Conservation (phyloP, 2,113 vertebrate species). For the Apus apus region DNA sequence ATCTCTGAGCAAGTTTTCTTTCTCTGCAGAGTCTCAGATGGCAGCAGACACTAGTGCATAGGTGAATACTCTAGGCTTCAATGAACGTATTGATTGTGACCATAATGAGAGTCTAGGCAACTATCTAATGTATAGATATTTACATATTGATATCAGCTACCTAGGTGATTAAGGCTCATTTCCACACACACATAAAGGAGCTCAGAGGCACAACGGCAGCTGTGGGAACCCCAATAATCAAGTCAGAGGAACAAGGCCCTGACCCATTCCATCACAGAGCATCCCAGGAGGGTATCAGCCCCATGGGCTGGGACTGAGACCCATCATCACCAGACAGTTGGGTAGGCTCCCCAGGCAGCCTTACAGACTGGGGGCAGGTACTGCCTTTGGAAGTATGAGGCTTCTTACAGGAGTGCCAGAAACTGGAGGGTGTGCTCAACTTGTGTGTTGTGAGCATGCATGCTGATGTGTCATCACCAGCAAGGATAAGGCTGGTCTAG, state of each 20-base stretch:
- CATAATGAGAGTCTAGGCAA: not conserved
- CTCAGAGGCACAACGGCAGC: not conserved
- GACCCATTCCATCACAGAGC: not conserved
- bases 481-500: not conserved
- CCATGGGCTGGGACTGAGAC: not conserved
- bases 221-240: not conserved
- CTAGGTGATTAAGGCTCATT: not conserved
- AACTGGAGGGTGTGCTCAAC: not conserved
- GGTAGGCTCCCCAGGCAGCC: not conserved
- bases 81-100: not conserved
- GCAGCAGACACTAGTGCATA: not conserved
- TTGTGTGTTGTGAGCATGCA: too few relatives aligned
- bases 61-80: not conserved
- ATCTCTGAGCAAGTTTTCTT: not conserved
- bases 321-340: not conserved
- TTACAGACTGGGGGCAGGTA: not conserved
- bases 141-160: not conserved
- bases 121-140: not conserved
- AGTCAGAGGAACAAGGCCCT: not conserved
- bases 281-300: not conserved
- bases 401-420: not conserved
- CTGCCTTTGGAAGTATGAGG: not conserved
- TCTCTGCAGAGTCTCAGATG: not conserved
- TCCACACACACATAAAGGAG: not conserved
- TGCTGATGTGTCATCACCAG: accelerated